Conservation (phyloP, 1,140 invertebrate species). For the Acromyrmex echinatior region DNA sequence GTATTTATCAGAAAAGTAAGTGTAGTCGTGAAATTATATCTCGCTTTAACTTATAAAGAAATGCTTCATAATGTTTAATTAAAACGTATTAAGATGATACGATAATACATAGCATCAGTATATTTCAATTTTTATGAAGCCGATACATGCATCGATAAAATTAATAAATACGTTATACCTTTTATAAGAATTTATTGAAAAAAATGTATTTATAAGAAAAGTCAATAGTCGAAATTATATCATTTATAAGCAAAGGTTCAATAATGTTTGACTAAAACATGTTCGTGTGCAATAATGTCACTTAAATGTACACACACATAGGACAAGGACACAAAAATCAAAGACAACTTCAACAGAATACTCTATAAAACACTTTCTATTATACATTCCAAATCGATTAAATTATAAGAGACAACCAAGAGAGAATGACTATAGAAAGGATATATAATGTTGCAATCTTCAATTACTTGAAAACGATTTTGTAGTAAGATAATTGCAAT, state of each 20-base stretch:
- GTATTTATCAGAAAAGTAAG: no score
- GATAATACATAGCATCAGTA: no score
- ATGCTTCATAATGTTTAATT: no score
- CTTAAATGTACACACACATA: not conserved
- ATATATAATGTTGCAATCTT: not conserved
- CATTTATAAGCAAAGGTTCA: not conserved
- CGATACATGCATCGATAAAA: not conserved
- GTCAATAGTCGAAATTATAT: not conserved
- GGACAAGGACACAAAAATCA: not conserved
- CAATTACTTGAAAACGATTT: slow-evolving; percentile 17
- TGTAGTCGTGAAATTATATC: no score
- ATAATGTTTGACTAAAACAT: not conserved
- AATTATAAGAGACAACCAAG: slow-evolving; percentile 48
- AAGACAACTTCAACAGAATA: slow-evolving; percentile 18
- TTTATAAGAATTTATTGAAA: not conserved
- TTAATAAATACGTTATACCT: not conserved
- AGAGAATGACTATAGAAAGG: slow-evolving; percentile 22
- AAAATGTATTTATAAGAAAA: not conserved
- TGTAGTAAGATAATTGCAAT: not conserved
- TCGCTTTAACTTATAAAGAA: no score
- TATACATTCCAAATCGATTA: slow-evolving; percentile 63
- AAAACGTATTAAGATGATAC: no score
- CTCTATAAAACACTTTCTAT: slow-evolving; percentile 29
- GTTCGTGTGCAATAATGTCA: not conserved
- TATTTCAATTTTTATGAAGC: no score